These are phyloP conservation scores for Lucilia sericata DNA, from an alignment of 1,140 invertebrate species.

Conservation along the genomic window DNA sequence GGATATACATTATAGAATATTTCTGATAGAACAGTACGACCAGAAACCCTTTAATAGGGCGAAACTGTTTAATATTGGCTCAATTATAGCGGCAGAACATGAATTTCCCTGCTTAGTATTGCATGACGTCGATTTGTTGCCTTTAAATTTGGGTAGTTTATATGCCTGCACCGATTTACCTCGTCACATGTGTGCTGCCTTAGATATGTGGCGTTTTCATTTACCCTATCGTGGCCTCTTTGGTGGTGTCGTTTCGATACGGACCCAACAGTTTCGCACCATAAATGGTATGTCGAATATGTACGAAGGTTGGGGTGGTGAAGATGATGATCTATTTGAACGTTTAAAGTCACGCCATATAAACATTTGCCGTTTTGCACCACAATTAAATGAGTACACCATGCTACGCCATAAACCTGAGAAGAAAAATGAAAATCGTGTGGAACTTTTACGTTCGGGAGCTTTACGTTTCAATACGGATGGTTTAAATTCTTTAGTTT, in stretches of 20 bases:
- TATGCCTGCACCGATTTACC: conserved; percentile 91
- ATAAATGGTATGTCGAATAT: conserved; percentile 91
- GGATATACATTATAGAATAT: conserved; percentile 84
- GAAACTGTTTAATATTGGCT: conserved; percentile 94
- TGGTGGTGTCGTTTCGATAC: conserved; percentile 82
- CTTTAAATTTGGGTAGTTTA: conserved; percentile 88
- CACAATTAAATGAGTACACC: conserved; percentile 79
- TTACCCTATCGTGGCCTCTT: conserved; percentile 80
- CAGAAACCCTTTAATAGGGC: conserved; percentile 89
- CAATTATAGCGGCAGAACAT: conserved; percentile 78
- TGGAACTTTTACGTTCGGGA: conserved; percentile 66
- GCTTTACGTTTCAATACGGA: conserved; percentile 73
- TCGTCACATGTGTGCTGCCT: conserved; percentile 91
- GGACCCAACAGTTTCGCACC: conserved; percentile 76
- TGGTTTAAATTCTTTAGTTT: conserved; percentile 79
- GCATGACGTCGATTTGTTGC: conserved; percentile 95
- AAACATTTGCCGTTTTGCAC: conserved; percentile 78
- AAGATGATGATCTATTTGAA: conserved; percentile 90
- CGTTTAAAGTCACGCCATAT: conserved; percentile 71
- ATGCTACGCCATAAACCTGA: conserved; percentile 82
- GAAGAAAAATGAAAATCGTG: conserved; percentile 57
- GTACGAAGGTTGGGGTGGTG: conserved; percentile 90
- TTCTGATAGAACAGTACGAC: conserved; percentile 89
- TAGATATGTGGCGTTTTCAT: conserved; percentile 89
- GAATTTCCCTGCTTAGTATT: conserved; percentile 91